Conservation (phyloP, 2,888 invertebrate genomes). For the Diloba caeruleocephala region DNA sequence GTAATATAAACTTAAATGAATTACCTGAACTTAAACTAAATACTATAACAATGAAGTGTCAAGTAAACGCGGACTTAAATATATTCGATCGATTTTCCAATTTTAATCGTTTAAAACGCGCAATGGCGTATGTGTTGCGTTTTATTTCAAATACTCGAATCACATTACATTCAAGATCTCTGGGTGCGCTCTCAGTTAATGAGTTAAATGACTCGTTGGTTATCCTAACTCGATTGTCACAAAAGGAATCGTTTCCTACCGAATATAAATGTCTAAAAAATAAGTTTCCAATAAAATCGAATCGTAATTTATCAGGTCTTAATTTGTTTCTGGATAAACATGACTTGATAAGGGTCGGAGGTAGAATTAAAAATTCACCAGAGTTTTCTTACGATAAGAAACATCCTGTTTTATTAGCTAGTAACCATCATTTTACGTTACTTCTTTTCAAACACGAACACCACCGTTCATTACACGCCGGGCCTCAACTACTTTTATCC, state of each 20-base stretch:
- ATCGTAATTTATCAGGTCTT: neutral
- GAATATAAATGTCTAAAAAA: neutral
- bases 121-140: neutral
- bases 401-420: constrained; percentile 10
- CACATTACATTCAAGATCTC: neutral
- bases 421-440: constrained; percentile 13
- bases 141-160: constrained; percentile 5
- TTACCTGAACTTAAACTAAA: constrained; percentile 1
- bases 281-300: neutral
- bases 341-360: neutral
- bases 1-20: neutral
- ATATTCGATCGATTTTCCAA: neutral
- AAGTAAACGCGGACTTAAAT: neutral
- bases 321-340: neutral
- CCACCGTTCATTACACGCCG: constrained; percentile 6
- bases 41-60: neutral
- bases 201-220: neutral
- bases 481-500: constrained; percentile 7
- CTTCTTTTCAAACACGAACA: constrained; percentile 4
- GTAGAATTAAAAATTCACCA: constrained; percentile 1
- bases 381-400: constrained; percentile 5
- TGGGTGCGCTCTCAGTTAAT: constrained; percentile 5
- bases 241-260: neutral
- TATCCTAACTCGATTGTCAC: neutral
- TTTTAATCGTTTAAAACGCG: neutral